Percentiles rank a stretch among this genome's conserved stretches.
Conservation (phyloP, 2,888 invertebrate genomes). For the Chironomus tentans region DNA sequence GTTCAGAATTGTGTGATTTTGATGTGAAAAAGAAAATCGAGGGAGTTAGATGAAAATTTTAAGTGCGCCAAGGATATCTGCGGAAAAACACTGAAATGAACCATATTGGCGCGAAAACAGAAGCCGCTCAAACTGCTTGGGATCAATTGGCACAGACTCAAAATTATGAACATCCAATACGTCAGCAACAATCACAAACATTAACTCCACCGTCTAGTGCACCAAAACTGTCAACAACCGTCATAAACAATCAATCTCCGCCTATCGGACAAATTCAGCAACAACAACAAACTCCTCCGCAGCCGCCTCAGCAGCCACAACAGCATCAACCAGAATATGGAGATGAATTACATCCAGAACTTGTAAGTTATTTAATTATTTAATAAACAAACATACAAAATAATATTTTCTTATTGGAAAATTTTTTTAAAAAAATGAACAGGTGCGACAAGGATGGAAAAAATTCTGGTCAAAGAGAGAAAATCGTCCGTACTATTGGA, state of each 20-base stretch:
- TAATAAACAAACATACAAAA: background rate
- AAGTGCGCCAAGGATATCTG: background rate
- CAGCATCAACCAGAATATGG: conserved; percentile 35
- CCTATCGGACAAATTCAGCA: conserved; percentile 5
- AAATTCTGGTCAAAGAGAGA: conserved; percentile 95
- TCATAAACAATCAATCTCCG: conserved; percentile 32
- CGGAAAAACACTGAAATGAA: conserved; percentile 31
- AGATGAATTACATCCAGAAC: conserved; percentile 40
- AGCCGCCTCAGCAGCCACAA: conserved; percentile 37
- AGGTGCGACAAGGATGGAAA: conserved; percentile 81
- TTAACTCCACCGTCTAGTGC: background rate
- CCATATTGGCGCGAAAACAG: conserved; percentile 32
- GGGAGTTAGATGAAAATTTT: background rate
- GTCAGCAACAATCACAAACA: background rate
- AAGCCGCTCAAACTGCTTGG: conserved; percentile 39
- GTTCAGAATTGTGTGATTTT: background rate
- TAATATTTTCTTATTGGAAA: background rate
- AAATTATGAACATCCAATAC: conserved; percentile 24
- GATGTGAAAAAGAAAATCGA: background rate
- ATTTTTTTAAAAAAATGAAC: background rate
- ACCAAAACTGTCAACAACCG: background rate
- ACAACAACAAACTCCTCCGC: conserved; percentile 29
- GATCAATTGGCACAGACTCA: conserved; percentile 40
- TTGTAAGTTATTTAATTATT: conserved; percentile 30
- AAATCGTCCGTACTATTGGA: conserved; percentile 93